phyloP scores from a whole-genome alignment of 2,113 vertebrate species.

The Pomatorhinus ruficollis region DNA sequence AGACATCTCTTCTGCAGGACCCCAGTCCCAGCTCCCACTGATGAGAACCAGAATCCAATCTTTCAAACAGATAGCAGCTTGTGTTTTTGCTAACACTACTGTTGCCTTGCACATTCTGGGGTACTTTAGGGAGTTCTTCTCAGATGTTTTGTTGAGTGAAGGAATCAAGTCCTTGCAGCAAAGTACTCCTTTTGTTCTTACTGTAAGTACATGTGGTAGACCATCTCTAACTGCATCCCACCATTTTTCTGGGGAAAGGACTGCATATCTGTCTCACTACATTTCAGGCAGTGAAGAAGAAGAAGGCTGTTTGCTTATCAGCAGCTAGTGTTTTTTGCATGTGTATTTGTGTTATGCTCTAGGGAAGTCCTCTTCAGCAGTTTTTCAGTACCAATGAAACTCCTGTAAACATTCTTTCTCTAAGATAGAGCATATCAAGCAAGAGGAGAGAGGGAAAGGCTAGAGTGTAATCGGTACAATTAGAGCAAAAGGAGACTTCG shows the following conservation, averaged over 20 bases:
- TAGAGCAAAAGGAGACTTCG: background rate
- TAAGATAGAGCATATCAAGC: background rate
- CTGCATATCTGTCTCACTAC: background rate
- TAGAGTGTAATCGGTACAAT: background rate
- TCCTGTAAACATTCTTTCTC: background rate
- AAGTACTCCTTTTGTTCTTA: background rate
- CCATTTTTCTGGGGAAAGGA: background rate
- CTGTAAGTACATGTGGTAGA: background rate
- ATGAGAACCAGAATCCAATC: background rate
- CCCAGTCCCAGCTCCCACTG: background rate
- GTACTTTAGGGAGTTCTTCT: background rate
- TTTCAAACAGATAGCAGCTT: background rate
- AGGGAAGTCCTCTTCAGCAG: background rate
- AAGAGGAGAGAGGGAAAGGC: background rate
- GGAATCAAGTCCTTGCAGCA: background rate
- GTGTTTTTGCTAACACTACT: accelerated
- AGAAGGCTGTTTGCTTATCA: background rate
- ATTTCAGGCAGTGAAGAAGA: background rate
- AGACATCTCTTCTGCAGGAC: background rate
- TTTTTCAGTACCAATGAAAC: background rate
- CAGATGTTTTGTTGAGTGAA: background rate
- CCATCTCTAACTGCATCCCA: background rate
- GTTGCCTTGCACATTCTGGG: background rate
- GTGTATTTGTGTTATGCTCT: background rate
- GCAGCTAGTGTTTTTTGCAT: background rate